phyloP scores from a whole-genome alignment of 2,888 invertebrate species.

The Chamaedrilus cognettii region DNA sequence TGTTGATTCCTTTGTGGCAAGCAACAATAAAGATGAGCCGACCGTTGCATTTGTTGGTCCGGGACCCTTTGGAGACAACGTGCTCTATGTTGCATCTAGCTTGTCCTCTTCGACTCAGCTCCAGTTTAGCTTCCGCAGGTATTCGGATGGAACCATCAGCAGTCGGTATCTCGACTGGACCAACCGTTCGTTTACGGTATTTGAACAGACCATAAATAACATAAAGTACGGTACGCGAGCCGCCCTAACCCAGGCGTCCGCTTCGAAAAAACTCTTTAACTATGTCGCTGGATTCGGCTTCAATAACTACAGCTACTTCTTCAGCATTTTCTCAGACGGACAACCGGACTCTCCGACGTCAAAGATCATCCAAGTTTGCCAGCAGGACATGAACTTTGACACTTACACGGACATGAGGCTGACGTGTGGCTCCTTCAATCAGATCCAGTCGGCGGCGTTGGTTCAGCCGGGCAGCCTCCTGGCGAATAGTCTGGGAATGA shows the following conservation, averaged over 20 bases:
- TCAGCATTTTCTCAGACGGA: slow-evolving; percentile 14
- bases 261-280: slow-evolving; percentile 37
- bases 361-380: slow-evolving; percentile 91
- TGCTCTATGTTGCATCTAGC: slow-evolving; percentile 18
- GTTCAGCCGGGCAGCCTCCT: slow-evolving; percentile 91
- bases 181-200: not conserved
- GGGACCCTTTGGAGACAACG: slow-evolving; percentile 21
- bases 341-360: slow-evolving; percentile 72
- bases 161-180: not conserved
- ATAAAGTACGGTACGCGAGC: not conserved
- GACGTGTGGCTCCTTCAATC: slow-evolving; percentile 79
- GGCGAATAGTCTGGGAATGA: slow-evolving; percentile 61
- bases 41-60: slow-evolving; percentile 26
- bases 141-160: slow-evolving; percentile 2
- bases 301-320: slow-evolving; percentile 47
- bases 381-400: slow-evolving; percentile 92
- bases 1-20: not conserved
- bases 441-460: slow-evolving; percentile 91
- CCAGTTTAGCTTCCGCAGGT: not conserved
- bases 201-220: not conserved
- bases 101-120: not conserved
- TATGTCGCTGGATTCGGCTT: slow-evolving; percentile 50
- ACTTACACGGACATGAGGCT: slow-evolving; percentile 97
- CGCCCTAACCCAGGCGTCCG: not conserved
- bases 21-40: slow-evolving; percentile 6